These are phyloP conservation scores for Ochropleura plecta DNA, from an alignment of 2,888 invertebrate genomes.

Conservation along the genomic window DNA sequence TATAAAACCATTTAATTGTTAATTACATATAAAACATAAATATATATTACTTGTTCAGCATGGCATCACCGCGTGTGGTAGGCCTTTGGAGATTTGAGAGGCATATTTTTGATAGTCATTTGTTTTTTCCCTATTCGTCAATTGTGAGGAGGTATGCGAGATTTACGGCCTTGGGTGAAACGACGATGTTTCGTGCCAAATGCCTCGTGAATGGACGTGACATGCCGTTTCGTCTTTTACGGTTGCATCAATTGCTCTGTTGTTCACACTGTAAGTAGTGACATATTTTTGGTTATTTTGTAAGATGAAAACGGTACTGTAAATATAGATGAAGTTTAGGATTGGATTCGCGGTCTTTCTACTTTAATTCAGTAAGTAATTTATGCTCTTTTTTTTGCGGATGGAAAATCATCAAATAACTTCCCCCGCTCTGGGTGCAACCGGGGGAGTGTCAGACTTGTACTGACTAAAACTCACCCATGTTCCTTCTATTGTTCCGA, in stretches of 20 bases:
- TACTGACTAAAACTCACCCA: too few species aligned
- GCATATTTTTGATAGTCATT: slow-evolving; percentile 43
- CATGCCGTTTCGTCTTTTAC: slow-evolving; percentile 35
- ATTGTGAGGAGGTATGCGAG: slow-evolving; percentile 28
- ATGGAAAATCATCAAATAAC: too few species aligned
- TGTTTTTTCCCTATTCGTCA: slow-evolving; percentile 45
- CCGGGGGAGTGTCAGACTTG: too few species aligned
- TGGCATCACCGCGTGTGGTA: neutral
- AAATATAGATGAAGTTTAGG: neutral
- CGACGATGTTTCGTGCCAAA: slow-evolving; percentile 40
- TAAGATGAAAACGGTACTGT: neutral
- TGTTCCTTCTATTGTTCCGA: too few species aligned
- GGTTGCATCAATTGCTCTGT: slow-evolving; percentile 34
- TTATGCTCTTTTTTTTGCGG: too few species aligned
- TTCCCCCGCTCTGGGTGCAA: too few species aligned
- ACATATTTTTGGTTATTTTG: neutral
- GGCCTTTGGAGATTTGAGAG: neutral
- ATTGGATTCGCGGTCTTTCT: neutral
- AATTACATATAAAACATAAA: too few species aligned
- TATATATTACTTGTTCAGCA: neutral
- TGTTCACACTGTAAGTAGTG: slow-evolving; percentile 17
- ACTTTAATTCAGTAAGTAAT: too few species aligned
- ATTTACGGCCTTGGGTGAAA: slow-evolving; percentile 31
- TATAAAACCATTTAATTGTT: too few species aligned
- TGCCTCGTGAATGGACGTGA: slow-evolving; percentile 36